Base-by-base conservation (phyloP, 2,888 invertebrate species). In the Petrolisthes cinctipes region DNA sequence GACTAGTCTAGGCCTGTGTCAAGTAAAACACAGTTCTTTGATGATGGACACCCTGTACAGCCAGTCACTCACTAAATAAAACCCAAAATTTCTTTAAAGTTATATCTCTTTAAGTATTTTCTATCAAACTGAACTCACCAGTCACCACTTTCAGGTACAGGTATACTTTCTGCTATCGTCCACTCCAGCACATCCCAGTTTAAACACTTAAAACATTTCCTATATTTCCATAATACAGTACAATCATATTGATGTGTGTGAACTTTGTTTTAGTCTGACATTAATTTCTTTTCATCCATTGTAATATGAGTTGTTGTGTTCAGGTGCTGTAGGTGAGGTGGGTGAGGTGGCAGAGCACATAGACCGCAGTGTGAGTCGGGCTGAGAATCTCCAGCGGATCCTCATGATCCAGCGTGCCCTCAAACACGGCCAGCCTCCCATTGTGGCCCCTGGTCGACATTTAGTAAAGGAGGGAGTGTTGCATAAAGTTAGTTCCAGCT, bases 381-480 rank as follows among this genome's bases (percentile, higher is more conserved):
- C 87, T 0, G 87, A 90, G 79, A 81, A 76, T 53, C 71, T 86
- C 4, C 89, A 89, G n/a, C 83, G 86, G 0, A 78, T 89, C 66
- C 37, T 89, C 5, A 79, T 81, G 57, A 75, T 90, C 51, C 90
- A 90, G 56, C 75, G 82, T 9, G 90, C 90, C n/a, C 73, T 90
- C 7, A 86, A 82, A 57, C 78, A 66, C 20, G 78, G 79, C 0
- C 83, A 87, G 20, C 90, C 90, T 1, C 82, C 76, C 23, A 89
- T 90, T 57, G 88, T 90, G 14, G 88, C 88, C 23, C 90, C 90
- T 3, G 90, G 90, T 23, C 83, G 90, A 20, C 76, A 75, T 23
- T 76, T 90, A 5, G 51, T 90, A 0, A 90, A 86, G 78, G 89
- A 89, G 54, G 90, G 90, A 17, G 54, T 89, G 54, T 81, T 90